Conservation (phyloP, 2,888 invertebrate species). For the Lypha dubia region DNA sequence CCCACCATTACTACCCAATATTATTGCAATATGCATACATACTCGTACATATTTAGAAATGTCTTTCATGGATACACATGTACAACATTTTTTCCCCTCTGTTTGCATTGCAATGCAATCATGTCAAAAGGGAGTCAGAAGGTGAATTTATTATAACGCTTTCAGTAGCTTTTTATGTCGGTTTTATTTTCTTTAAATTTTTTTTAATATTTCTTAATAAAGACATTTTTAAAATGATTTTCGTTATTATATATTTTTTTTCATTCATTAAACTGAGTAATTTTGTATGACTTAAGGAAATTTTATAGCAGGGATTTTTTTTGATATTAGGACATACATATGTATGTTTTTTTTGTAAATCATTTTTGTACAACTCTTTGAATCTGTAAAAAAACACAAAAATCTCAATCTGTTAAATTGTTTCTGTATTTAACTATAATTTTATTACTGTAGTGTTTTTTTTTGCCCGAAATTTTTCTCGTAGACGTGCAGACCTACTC, state of each 20-base stretch:
- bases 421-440: slow-evolving; percentile 51
- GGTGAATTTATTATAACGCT: slow-evolving; percentile 64
- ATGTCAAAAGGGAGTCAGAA: slow-evolving; percentile 64
- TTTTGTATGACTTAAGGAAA: slow-evolving; percentile 7
- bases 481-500: slow-evolving; percentile 60
- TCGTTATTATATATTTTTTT: background rate
- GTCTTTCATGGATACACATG: background rate
- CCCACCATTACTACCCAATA: slow-evolving; percentile 56
- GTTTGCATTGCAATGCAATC: slow-evolving; percentile 32
- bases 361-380: slow-evolving; percentile 3
- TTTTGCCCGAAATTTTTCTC: slow-evolving; percentile 14
- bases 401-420: slow-evolving; percentile 47
- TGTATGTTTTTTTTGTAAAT: slow-evolving; percentile 51
- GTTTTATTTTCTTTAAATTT: background rate
- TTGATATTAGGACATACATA: slow-evolving; percentile 51
- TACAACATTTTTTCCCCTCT: background rate
- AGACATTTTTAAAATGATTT: slow-evolving; percentile 35
- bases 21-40: slow-evolving; percentile 2
- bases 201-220: slow-evolving; percentile 40
- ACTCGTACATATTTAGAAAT: slow-evolving; percentile 7
- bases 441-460: slow-evolving; percentile 13
- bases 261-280: slow-evolving; percentile 5
- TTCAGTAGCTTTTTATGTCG: slow-evolving; percentile 55
- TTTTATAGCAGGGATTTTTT: slow-evolving; percentile 45
- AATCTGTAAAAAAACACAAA: slow-evolving; percentile 21